Evolutionary conservation across 1,140 invertebrate genomes (phyloP).

Genomic region (Cydia fagiglandana): DNA sequence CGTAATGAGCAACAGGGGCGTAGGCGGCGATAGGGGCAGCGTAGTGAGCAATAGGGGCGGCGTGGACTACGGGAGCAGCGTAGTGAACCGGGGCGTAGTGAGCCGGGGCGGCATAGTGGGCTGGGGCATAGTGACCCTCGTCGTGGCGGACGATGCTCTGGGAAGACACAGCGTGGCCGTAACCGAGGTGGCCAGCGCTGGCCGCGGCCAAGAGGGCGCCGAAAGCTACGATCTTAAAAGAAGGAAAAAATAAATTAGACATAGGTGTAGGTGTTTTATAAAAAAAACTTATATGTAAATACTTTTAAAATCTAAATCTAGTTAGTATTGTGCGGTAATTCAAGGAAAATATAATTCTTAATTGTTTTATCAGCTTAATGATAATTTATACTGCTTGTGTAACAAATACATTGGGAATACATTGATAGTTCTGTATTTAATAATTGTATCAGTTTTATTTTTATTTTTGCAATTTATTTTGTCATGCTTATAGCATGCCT

Average conservation of each 20-base stretch:
- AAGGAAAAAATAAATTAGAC: not conserved
- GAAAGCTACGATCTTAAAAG: slow-evolving; percentile 47
- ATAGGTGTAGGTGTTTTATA: not conserved
- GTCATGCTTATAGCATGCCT: not conserved
- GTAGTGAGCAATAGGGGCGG: slow-evolving; percentile 38
- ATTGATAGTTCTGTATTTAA: too few relatives aligned
- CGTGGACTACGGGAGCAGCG: slow-evolving; percentile 38
- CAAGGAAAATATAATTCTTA: too few relatives aligned
- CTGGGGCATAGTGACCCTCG: slow-evolving; percentile 40
- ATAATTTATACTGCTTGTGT: too few relatives aligned
- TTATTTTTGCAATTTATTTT: too few relatives aligned
- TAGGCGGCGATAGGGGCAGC: slow-evolving; percentile 39
- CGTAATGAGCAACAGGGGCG: slow-evolving; percentile 42
- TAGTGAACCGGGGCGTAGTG: slow-evolving; percentile 46
- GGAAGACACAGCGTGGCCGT: slow-evolving; percentile 59
- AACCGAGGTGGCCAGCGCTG: slow-evolving; percentile 49
- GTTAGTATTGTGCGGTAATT: not conserved
- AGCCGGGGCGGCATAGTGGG: slow-evolving; percentile 36
- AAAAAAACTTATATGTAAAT: not conserved
- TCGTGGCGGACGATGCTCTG: slow-evolving; percentile 70
- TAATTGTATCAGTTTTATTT: not conserved
- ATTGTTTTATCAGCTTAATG: too few relatives aligned
- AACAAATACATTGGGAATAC: too few relatives aligned
- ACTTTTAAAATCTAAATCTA: not conserved
- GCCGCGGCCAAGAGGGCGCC: slow-evolving; percentile 55